A percentile compares a stretch with the other conserved stretches of the same genome.
Conservation (phyloP, 2,888 invertebrate genomes). For the Calliphora vomitoria region DNA sequence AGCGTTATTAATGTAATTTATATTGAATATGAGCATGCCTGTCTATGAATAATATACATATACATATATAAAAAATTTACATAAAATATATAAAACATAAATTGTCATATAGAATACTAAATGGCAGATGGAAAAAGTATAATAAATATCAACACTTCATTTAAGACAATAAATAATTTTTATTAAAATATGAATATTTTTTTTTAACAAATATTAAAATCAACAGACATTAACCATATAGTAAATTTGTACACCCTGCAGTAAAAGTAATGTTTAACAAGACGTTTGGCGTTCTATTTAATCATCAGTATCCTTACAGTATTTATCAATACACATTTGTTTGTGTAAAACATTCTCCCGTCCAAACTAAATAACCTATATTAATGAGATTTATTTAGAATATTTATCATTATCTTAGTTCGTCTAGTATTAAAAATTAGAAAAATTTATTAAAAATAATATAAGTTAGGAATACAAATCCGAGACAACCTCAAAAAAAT, state of each 20-base stretch:
- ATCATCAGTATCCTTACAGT: too few relatives aligned
- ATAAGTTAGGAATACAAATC: too few relatives aligned
- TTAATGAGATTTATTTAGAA: too few relatives aligned
- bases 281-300: too few relatives aligned
- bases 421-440: too few relatives aligned
- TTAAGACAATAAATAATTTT: slow-evolving; percentile 65
- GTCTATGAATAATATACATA: slow-evolving; percentile 25
- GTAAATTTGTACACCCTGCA: background rate
- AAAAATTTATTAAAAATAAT: too few relatives aligned
- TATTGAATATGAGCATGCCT: slow-evolving; percentile 3
- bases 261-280: too few relatives aligned
- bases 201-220: slow-evolving; percentile 29
- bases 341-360: too few relatives aligned
- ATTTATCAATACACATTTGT: too few relatives aligned
- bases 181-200: background rate
- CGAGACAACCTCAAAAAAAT: too few relatives aligned
- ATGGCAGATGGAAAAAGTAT: slow-evolving; percentile 13
- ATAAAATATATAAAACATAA: slow-evolving; percentile 28
- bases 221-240: slow-evolving; percentile 8
- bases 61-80: slow-evolving; percentile 4
- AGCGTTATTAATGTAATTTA: slow-evolving; percentile 57
- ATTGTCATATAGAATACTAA: slow-evolving; percentile 53
- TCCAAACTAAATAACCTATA: too few relatives aligned
- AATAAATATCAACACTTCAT: slow-evolving; percentile 71
- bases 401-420: too few relatives aligned